These are phyloP conservation scores for Scalopus aquaticus DNA, from an alignment of 2,113 vertebrate species.

Conservation along the genomic window DNA sequence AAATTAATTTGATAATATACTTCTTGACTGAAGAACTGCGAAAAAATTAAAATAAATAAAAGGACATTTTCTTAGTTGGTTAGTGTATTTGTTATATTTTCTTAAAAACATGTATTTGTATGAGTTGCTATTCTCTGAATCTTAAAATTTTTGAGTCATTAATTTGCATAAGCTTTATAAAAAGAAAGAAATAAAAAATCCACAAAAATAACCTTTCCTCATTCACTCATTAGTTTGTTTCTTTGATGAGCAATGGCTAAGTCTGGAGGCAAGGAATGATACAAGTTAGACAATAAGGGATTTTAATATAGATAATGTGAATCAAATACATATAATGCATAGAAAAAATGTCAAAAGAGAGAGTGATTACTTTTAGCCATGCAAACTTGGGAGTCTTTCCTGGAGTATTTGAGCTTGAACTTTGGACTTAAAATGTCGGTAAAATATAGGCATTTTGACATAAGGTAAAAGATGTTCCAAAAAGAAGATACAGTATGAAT, in stretches of 20 bases:
- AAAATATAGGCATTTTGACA: background rate
- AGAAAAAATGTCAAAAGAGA: background rate
- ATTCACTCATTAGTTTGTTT: background rate
- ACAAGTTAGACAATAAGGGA: background rate
- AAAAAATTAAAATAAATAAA: background rate
- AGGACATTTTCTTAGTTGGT: no score
- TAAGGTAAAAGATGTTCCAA: background rate
- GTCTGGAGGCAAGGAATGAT: background rate
- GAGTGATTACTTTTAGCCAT: background rate
- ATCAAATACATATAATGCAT: conserved; percentile 13
- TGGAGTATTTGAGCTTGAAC: conserved; percentile 21
- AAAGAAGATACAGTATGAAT: background rate
- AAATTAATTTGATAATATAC: conserved; percentile 14
- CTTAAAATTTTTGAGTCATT: background rate
- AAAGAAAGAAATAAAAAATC: no score
- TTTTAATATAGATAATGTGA: conserved; percentile 13
- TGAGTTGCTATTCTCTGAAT: background rate
- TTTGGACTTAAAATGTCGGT: background rate
- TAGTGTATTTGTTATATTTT: background rate
- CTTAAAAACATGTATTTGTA: conserved; percentile 23
- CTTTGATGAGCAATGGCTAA: conserved; percentile 32
- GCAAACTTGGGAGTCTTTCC: background rate
- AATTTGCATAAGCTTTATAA: conserved; percentile 45
- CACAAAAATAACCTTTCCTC: background rate
- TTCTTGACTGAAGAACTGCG: background rate